A percentile compares a stretch with the other conserved stretches of the same genome.
phyloP scores from a whole-genome alignment of 35 echinoderm and acorn worm species.

The Stichopus chloronotus region DNA sequence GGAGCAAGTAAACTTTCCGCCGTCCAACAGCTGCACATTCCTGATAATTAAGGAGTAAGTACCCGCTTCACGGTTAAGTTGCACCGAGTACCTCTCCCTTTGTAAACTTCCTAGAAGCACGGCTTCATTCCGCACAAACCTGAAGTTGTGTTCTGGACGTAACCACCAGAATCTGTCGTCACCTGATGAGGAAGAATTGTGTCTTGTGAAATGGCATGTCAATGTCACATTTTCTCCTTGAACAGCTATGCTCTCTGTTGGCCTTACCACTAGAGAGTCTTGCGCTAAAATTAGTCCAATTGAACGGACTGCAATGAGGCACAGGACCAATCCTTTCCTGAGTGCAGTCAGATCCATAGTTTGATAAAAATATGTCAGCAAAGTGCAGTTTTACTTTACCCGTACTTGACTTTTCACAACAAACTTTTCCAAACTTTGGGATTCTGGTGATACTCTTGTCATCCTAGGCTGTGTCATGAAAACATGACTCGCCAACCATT shows the following conservation, averaged over 20 bases:
- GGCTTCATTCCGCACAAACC: constrained; percentile 41
- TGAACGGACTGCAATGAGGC: not conserved
- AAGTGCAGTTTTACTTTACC: not conserved
- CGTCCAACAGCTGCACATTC: constrained; percentile 28
- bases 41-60: not conserved
- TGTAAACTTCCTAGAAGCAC: constrained; percentile 19
- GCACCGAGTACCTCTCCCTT: not conserved
- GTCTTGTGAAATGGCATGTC: not conserved
- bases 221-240: constrained; percentile 34
- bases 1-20: constrained; percentile 22
- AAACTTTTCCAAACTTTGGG: no score
- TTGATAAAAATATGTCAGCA: no score
- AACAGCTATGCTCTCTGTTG: constrained; percentile 10
- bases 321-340: no score
- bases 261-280: not conserved
- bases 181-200: not conserved
- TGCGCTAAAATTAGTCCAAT: not conserved
- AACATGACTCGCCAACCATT: no score
- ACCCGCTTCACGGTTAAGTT: not conserved
- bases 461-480: no score
- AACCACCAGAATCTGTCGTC: constrained; percentile 45
- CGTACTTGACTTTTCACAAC: no score
- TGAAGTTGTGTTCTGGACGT: constrained; percentile 35
- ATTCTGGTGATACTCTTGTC: no score
- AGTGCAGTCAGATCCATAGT: no score